These are phyloP conservation scores for Sarcophaga bullata DNA, from an alignment of 1,140 invertebrate genomes.

Conservation along the genomic window DNA sequence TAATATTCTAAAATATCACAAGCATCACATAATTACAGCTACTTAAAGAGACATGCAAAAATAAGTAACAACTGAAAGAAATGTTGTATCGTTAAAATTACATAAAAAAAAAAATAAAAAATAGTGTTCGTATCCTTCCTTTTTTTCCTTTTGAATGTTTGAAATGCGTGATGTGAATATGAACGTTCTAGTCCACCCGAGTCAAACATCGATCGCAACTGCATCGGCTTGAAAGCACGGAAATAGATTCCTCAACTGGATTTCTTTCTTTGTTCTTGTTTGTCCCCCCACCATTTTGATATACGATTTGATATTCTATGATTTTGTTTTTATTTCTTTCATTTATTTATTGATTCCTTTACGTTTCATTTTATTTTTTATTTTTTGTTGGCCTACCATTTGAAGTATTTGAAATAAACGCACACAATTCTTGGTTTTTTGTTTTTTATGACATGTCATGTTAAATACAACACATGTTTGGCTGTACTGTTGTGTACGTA, in stretches of 20 bases:
- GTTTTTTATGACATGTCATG: not conserved
- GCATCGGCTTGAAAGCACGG: not conserved
- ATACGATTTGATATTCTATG: slow-evolving; percentile 6
- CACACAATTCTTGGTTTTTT: not conserved
- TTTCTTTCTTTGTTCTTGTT: not conserved
- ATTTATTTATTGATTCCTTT: too few relatives aligned
- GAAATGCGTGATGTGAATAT: slow-evolving; percentile 41
- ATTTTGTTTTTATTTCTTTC: slow-evolving; percentile 1
- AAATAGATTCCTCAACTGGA: slow-evolving; percentile 22
- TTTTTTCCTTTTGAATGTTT: not conserved
- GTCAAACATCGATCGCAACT: not conserved
- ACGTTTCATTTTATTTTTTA: too few relatives aligned
- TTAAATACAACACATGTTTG: too few relatives aligned
- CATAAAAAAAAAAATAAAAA: not conserved
- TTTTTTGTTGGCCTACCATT: too few relatives aligned
- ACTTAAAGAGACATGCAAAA: too few relatives aligned
- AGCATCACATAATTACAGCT: not conserved
- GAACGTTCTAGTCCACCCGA: not conserved
- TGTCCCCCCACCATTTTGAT: not conserved
- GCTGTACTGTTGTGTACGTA: not conserved
- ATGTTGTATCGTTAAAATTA: not conserved
- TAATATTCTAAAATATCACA: slow-evolving; percentile 42
- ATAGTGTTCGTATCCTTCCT: not conserved
- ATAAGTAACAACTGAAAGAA: not conserved
- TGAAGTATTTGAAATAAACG: not conserved